phyloP scores from a whole-genome alignment of 2,113 vertebrate species.

The Tautogolabrus adspersus region DNA sequence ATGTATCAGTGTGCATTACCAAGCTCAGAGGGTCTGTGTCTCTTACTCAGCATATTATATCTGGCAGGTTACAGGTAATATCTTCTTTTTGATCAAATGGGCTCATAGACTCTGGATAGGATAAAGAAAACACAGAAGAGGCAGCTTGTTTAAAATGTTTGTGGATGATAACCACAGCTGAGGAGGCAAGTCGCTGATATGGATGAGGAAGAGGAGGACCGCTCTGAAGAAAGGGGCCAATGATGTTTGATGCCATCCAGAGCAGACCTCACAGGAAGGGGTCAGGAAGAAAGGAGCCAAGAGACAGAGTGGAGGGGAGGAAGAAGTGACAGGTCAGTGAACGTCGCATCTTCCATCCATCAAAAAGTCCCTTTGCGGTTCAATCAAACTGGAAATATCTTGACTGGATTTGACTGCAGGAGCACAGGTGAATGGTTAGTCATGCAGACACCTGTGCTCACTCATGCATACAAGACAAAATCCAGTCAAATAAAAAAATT shows the following conservation, averaged over 20 bases:
- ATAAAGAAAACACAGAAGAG: slow-evolving; percentile 3
- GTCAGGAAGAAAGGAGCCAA: slow-evolving; percentile 44
- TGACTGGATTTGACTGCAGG: slow-evolving; percentile 59
- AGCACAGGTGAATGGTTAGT: slow-evolving; percentile 42
- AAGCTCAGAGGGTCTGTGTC: slow-evolving; percentile 18
- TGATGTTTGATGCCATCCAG: slow-evolving; percentile 37
- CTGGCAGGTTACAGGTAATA: slow-evolving; percentile 50
- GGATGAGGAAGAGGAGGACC: slow-evolving; percentile 31
- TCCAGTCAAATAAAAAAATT: slow-evolving; percentile 16
- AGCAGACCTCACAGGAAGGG: slow-evolving; percentile 39
- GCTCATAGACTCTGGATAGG: slow-evolving; percentile 4
- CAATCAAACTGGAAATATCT: slow-evolving; percentile 55
- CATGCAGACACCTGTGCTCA: slow-evolving; percentile 52
- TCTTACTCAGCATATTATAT: slow-evolving; percentile 59
- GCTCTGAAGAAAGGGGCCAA: slow-evolving; percentile 14
- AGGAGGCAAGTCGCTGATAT: slow-evolving; percentile 39
- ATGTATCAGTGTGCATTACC: slow-evolving; percentile 57
- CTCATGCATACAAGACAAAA: slow-evolving; percentile 23
- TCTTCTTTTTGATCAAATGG: slow-evolving; percentile 45
- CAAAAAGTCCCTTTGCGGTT: slow-evolving; percentile 67
- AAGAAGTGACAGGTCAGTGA: slow-evolving; percentile 71
- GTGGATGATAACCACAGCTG: not conserved
- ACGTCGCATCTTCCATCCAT: slow-evolving; percentile 68
- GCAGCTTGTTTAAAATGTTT: slow-evolving; percentile 7
- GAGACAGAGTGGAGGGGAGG: slow-evolving; percentile 12